Conservation (phyloP, 1,140 invertebrate species). For the Drosophila teissieri region DNA sequence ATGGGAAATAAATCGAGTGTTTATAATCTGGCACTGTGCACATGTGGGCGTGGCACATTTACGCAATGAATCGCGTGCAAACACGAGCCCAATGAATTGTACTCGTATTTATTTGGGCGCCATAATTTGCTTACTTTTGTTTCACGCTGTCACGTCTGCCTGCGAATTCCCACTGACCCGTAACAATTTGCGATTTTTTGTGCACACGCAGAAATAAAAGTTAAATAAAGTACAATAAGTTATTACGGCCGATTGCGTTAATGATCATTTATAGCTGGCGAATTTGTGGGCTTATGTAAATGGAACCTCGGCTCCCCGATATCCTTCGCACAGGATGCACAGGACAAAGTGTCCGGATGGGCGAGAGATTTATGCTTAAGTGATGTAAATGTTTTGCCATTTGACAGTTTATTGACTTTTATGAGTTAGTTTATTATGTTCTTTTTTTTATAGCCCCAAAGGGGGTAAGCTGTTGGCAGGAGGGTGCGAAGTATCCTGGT, state of each 20-base stretch:
- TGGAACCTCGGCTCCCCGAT: conserved; percentile 20
- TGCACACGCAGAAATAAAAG: conserved; percentile 39
- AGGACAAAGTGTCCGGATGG: conserved; percentile 18
- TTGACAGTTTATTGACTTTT: conserved; percentile 78
- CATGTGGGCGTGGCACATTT: conserved; percentile 38
- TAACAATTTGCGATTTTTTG: conserved; percentile 45
- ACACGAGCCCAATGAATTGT: conserved; percentile 37
- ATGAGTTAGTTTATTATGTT: conserved; percentile 72
- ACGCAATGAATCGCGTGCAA: conserved; percentile 12
- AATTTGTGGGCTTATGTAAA: conserved; percentile 68
- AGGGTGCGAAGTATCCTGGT: conserved; percentile 36
- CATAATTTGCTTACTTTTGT: conserved; percentile 59
- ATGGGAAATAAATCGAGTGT: conserved; percentile 59
- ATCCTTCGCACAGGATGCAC: conserved; percentile 4
- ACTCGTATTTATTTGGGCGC: conserved; percentile 57
- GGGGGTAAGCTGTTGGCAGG: not conserved
- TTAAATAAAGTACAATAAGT: conserved; percentile 70
- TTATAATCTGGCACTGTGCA: conserved; percentile 51
- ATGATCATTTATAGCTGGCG: conserved; percentile 64
- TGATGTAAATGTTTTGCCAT: conserved; percentile 70
- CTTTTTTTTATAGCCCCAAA: conserved; percentile 42
- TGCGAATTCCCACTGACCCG: conserved; percentile 59
- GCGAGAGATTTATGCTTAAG: conserved; percentile 65
- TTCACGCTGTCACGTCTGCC: conserved; percentile 63
- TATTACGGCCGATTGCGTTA: conserved; percentile 68